Evolutionary conservation across 2,888 invertebrate species (phyloP), one percentile per base, ranked within the genome.

Genomic region (Cryptops parisi): DNA sequence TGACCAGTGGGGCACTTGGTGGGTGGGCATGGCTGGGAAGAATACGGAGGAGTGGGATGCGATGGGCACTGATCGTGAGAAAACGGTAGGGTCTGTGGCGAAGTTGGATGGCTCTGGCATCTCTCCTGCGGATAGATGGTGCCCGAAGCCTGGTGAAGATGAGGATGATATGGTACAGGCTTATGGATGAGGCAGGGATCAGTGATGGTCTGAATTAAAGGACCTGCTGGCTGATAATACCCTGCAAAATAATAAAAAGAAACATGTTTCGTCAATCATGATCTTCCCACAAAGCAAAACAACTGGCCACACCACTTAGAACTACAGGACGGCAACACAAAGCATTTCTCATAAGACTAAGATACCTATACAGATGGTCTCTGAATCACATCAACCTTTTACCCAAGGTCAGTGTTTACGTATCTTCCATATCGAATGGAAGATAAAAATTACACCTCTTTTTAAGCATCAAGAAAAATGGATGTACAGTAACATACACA

Each of bases 151-250:
- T 39, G 53, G 17, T 48, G 53, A 9, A 41, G 49, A 50, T 55
- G 53, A n/a, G 62, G 61, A 55, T 62, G 61, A 57, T 59, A 62
- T 22, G 62, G 61, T 43, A 62, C 59, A 33, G 62, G 62, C 46
- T 62, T 62, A 48, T 62, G 62, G 26, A 62, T 60, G 27, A 60
- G 60, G 51, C 58, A 60, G n/a, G 60, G 56, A 43, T 60, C 61
- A 44, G 59, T 56, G 27, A 54, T 38, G 2, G 53, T 50, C 41
- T 57, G 62, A 52, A 89, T 88, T 69, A 89, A 76, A 62, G 90
- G 89, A 59, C 89, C 89, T 62, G 89, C 88, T 62, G 89, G 89
- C 74, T 89, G 89, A 74, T 88, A 89, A 43, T 55, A 56, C 15
- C 56, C 56, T 54, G 22, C 15, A 53, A 48, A 23, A 25, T 41